These are phyloP conservation scores for Oenanthe melanoleuca DNA, from an alignment of 2,113 vertebrate genomes.

Conservation along the genomic window DNA sequence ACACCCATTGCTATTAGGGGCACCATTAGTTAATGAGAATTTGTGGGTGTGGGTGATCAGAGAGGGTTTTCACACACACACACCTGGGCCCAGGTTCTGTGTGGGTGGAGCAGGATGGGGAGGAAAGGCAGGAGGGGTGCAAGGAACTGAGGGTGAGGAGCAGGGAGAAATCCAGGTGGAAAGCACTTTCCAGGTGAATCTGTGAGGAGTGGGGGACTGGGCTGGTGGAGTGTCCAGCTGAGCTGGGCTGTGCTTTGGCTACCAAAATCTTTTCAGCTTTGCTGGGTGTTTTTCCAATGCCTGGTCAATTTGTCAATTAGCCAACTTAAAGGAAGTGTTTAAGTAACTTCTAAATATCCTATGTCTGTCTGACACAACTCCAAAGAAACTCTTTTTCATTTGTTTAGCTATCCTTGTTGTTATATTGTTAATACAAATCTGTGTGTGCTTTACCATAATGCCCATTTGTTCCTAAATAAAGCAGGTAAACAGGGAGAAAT, in stretches of 20 bases:
- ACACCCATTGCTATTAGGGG: neutral
- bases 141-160: neutral
- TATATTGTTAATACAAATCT: too few relatives aligned
- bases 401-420: too few relatives aligned
- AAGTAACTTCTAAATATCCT: too few relatives aligned
- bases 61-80: neutral
- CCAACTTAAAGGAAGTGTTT: too few relatives aligned
- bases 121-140: neutral
- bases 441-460: too few relatives aligned
- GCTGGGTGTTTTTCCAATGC: neutral
- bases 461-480: too few relatives aligned
- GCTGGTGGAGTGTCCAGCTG: accelerated
- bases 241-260: neutral
- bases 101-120: neutral
- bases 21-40: slow-evolving; percentile 33
- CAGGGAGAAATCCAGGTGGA: neutral
- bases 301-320: neutral
- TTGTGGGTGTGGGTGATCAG: accelerated
- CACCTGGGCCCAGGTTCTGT: neutral
- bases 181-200: neutral
- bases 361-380: too few relatives aligned
- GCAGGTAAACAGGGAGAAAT: neutral
- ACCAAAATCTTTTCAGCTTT: neutral
- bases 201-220: neutral
- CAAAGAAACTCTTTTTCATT: too few relatives aligned